Evolutionary conservation across 37 sponge, comb jelly and placozoan species (phyloP).

Genomic region (Geodia barretti): DNA sequence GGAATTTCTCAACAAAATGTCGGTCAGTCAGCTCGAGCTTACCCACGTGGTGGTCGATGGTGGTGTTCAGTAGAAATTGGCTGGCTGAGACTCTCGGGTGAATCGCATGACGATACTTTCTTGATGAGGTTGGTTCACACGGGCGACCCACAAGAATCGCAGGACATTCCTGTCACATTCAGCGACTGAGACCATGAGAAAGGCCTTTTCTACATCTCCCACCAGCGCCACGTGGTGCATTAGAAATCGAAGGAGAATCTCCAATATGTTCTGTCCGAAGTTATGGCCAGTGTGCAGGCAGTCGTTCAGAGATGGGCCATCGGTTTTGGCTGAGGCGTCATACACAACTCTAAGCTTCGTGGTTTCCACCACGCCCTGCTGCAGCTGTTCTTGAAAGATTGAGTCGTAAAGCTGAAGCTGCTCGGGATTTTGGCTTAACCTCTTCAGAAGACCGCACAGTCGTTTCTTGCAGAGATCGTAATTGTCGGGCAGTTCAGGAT

Average conservation of each 20-base stretch:
- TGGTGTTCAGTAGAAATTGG: neutral
- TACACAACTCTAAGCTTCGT: too few relatives aligned
- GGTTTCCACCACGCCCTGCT: too few relatives aligned
- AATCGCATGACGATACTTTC: slow-evolving; percentile 14
- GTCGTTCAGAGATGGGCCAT: too few relatives aligned
- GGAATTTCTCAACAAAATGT: slow-evolving; percentile 10
- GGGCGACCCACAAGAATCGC: slow-evolving; percentile 47
- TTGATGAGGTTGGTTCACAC: slow-evolving; percentile 1
- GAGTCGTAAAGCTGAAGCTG: slow-evolving; percentile 11
- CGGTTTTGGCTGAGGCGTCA: too few relatives aligned
- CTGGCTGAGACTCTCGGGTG: slow-evolving; percentile 2
- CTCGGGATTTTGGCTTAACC: slow-evolving; percentile 9
- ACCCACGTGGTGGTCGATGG: slow-evolving; percentile 7
- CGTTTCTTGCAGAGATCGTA: neutral
- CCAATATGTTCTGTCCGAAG: slow-evolving; percentile 38
- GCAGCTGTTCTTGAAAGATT: slow-evolving; percentile 17
- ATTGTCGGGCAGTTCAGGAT: slow-evolving; percentile 23
- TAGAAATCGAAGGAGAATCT: slow-evolving; percentile 26
- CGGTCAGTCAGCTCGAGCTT: neutral
- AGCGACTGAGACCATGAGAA: slow-evolving; percentile 39
- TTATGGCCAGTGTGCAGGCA: slow-evolving; percentile 28
- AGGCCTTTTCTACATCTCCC: slow-evolving; percentile 58
- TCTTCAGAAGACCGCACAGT: slow-evolving; percentile 2
- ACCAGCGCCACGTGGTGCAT: slow-evolving; percentile 10
- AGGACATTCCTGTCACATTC: slow-evolving; percentile 40